Evolutionary conservation across 2,888 invertebrate genomes (phyloP), one percentile per base, ranked within the genome.

Genomic region (Oxystoma pomonae): DNA sequence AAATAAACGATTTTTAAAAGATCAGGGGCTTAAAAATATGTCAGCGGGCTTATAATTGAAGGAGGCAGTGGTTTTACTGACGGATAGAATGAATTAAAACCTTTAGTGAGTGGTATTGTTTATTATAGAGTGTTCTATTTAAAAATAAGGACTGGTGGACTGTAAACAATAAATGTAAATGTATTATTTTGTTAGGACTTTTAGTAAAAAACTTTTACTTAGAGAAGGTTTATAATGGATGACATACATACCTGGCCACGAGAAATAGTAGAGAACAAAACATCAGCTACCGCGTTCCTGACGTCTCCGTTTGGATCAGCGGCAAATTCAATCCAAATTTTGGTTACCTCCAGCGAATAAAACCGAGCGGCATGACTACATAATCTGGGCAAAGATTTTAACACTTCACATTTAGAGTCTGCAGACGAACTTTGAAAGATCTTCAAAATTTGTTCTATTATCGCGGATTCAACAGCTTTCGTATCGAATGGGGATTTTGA

Each of bases 301-400:
- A 82, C 75, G 55, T 71, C 66, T 58, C 69, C 63, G 67, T 78
- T 72, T 1, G 70, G 58, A 69, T 83, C 81, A 21, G 75, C 74
- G 22, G 80, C 72, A 19, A 77, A 76, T 22, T 76, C 69, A 58
- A 82, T 72, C 83, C 83, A 84, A 50, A 76, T 67, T 60, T 73
- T 75, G 0, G 79, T 72, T 9, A 77, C 67, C 58, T 75, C 72
- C 51, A 74, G 74, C 7, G 74, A 75, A 68, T 80, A 78, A 67
- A 83, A 83, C 22, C 73, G 72, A 18, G 71, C 60, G 0, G 80
- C 67, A 71, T 84, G 83, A 70, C 78, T 81, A 1, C 82, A 78
- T 57, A 83, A 75, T 57, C 72, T 69, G n/a, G 78, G 77, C 53
- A 84, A 71, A 60, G 77, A 75, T 62, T 76, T 68, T 1, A 83